Base-by-base conservation (phyloP, 2,888 invertebrate species). In the Tortricodes alternella region DNA sequence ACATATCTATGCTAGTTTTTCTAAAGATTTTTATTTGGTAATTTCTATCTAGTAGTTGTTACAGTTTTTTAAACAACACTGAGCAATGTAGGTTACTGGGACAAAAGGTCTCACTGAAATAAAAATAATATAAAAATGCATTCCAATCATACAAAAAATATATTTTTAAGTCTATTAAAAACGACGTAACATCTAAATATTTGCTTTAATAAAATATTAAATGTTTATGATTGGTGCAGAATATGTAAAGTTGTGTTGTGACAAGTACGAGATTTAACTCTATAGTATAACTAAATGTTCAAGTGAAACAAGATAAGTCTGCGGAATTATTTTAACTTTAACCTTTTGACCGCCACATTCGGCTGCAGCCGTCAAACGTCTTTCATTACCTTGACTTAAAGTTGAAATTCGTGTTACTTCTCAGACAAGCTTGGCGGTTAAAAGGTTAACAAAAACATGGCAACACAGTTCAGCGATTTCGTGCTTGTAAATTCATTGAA, bases 241-340 rank as follows among this genome's bases (percentile, higher is more conserved):
- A 48, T 35, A 51, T 67, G 48, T 55, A 55, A 34, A 55, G 27
- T 27, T 58, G 63, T 67, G 62, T 41, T 63, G 60, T 65, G 61
- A 63, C 39, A 52, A 67, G 61, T 58, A 62, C 60, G 46, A 62
- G 6, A 49, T 44, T 41, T 48, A 41, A 49, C 16, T 21, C 60
- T 49, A 63, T 52, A 34, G 50, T 56, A 56, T 46, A 32, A 34
- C n/a, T 29, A 46, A 5, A 27, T 13, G 13, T 13, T 37, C 24
- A 18, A 41, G 34, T 32, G 46, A 23, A 34, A 34, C 46, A 48
- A 13, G 39, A 24, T 6, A 11, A 48, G 27, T 48, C 9, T 16
- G 8, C 3, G 16, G n/a, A n/a, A n/a, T n/a, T n/a, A n/a, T n/a
- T n/a, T n/a, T n/a, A n/a, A n/a, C n/a, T n/a, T n/a, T n/a, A n/a